Conservation (phyloP, 2,888 invertebrate species). For the Noctua fimbriata region DNA sequence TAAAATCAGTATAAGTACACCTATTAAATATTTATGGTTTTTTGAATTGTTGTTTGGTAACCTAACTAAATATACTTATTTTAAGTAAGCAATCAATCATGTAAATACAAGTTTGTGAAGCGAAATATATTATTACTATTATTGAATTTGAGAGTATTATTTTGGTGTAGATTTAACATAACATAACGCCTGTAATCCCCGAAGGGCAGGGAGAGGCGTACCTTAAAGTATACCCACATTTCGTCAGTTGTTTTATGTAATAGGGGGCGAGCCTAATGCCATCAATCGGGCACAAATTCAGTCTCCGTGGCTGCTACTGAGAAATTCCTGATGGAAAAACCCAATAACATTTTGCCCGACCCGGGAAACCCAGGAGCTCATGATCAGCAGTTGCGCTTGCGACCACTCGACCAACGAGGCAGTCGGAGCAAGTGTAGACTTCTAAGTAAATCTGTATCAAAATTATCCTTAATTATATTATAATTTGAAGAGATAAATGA, state of each 20-base stretch:
- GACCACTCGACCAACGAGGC: not conserved
- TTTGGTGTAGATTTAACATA: constrained; percentile 15
- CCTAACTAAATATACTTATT: constrained; percentile 77
- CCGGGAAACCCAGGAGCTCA: too few relatives aligned
- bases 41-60: constrained; percentile 84
- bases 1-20: constrained; percentile 85
- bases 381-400: not conserved
- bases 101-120: constrained; percentile 89
- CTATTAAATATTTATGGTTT: constrained; percentile 82
- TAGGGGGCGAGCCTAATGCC: too few relatives aligned
- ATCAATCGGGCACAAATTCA: not conserved
- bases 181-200: not conserved
- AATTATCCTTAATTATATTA: not conserved
- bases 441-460: not conserved
- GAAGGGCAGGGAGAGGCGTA: not conserved
- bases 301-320: not conserved
- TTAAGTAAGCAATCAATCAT: constrained; percentile 87
- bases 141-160: constrained; percentile 73
- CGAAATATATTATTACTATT: constrained; percentile 86
- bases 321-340: not conserved
- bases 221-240: not conserved
- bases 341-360: not conserved
- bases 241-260: not conserved
- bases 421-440: not conserved
- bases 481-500: not conserved